These are phyloP conservation scores for Heliopora coerulea DNA, from an alignment of 92 coral and sea anemone genomes.

Conservation along the genomic window DNA sequence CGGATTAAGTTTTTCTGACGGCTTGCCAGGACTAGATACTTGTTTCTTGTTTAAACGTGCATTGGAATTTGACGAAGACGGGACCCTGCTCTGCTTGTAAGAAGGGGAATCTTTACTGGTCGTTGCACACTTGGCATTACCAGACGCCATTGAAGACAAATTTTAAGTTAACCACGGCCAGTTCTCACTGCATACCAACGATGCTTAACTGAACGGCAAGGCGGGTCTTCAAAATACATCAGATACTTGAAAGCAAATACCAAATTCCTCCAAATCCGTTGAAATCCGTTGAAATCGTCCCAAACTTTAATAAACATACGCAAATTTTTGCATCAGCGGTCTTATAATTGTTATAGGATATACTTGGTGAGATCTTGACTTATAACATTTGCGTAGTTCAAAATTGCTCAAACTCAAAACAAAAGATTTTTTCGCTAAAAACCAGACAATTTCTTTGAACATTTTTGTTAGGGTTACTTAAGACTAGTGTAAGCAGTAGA, in stretches of 20 bases:
- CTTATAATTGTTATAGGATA: too few species aligned
- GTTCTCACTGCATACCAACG: neutral
- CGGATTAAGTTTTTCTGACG: slow-evolving; percentile 89
- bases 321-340: neutral
- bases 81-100: neutral
- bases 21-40: slow-evolving; percentile 51
- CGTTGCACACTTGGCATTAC: too few species aligned
- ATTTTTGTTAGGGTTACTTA: too few species aligned
- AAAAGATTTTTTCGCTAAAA: too few species aligned
- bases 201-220: neutral
- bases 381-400: too few species aligned
- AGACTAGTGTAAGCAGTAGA: too few species aligned
- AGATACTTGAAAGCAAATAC: neutral
- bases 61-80: neutral
- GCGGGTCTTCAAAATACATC: neutral
- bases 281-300: neutral
- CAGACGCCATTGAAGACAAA: neutral
- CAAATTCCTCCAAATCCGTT: neutral
- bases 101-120: too few species aligned
- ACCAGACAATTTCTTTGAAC: too few species aligned
- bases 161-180: neutral
- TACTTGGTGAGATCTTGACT: too few species aligned
- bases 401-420: too few species aligned
- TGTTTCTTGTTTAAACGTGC: neutral
- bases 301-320: neutral